Conservation (phyloP, 2,113 vertebrate species). For the Carassius gibelio region DNA sequence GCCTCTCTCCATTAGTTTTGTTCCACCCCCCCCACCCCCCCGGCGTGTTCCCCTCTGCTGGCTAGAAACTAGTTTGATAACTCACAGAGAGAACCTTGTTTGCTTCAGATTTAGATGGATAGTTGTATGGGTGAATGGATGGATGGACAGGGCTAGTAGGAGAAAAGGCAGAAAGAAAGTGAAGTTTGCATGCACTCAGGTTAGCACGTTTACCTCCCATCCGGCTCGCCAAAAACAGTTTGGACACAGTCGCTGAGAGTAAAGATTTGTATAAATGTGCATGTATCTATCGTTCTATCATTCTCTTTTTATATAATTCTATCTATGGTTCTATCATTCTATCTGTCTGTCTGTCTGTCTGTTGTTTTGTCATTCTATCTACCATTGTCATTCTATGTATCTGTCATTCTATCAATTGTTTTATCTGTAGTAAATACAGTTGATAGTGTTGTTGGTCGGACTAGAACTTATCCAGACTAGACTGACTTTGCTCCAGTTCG, state of each 20-base stretch:
- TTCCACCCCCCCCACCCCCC: conserved; percentile 29
- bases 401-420: background rate
- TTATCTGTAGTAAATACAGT: background rate
- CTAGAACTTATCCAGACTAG: background rate
- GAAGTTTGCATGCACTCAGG: background rate
- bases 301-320: background rate
- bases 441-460: background rate
- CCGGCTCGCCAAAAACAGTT: background rate
- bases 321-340: background rate
- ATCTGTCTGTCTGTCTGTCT: background rate
- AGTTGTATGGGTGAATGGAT: background rate
- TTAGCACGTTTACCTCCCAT: background rate
- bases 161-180: background rate
- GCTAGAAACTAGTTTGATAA: conserved; percentile 51
- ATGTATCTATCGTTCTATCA: background rate
- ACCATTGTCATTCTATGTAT: too few relatives aligned
- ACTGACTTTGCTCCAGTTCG: background rate
- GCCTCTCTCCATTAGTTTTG: conserved; percentile 42
- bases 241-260: background rate
- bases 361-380: background rate
- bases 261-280: background rate
- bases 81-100: conserved; percentile 22
- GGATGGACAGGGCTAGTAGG: conserved; percentile 18
- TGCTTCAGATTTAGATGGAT: conserved; percentile 48
- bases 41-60: conserved; percentile 42